phyloP scores from a whole-genome alignment of 2,888 invertebrate genomes.

The Drosophila lacicola region DNA sequence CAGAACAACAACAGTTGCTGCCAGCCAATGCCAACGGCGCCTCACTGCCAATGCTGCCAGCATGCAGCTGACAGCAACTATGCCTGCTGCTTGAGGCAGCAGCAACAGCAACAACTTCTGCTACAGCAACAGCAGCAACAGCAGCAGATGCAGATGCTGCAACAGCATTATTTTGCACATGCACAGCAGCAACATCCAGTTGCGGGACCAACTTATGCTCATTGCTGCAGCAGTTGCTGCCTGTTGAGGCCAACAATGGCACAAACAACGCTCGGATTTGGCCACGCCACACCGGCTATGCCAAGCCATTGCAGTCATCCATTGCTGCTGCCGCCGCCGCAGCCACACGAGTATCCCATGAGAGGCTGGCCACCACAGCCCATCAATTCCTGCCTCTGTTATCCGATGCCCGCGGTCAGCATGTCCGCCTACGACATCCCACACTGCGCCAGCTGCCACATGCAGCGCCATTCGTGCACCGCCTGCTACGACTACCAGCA shows the following conservation, averaged over 20 bases:
- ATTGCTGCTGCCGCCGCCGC: conserved; percentile 13
- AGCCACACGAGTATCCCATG: conserved; percentile 16
- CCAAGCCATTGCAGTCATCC: conserved; percentile 13
- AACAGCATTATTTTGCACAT: background rate
- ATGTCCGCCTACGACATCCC: conserved; percentile 13
- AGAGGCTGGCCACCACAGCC: conserved; percentile 10
- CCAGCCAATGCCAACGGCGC: conserved; percentile 3
- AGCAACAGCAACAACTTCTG: background rate
- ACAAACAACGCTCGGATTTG: conserved; percentile 19
- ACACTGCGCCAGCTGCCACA: conserved; percentile 17
- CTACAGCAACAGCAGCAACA: background rate
- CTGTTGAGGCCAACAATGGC: conserved; percentile 26
- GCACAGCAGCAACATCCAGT: conserved; percentile 20
- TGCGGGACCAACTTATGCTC: conserved; percentile 12
- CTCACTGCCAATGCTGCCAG: conserved; percentile 9
- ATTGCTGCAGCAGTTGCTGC: conserved; percentile 35
- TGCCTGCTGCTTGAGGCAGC: background rate
- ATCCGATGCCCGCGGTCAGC: conserved; percentile 15
- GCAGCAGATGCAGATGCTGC: conserved; percentile 1
- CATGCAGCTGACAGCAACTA: background rate
- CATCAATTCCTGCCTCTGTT: conserved; percentile 13
- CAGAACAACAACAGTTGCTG: conserved; percentile 43
- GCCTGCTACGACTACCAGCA: background rate
- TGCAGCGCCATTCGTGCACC: conserved; percentile 7
- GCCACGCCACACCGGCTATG: background rate